These are phyloP conservation scores for Cataglyphis cursor DNA, from an alignment of 2,888 invertebrate genomes.

Conservation along the genomic window DNA sequence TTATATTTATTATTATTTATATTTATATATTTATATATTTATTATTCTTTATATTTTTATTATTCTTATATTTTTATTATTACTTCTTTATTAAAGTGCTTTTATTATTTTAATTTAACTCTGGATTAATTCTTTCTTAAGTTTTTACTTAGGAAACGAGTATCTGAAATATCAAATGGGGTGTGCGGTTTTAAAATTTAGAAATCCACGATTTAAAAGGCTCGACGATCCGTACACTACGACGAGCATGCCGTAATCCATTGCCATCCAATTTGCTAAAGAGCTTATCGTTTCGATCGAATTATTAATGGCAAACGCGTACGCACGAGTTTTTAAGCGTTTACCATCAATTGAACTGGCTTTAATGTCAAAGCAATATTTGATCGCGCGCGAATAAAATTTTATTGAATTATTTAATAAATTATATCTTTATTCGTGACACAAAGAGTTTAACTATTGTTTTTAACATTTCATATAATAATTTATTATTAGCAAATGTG, in stretches of 20 bases:
- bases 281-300: slow-evolving; percentile 44
- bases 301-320: slow-evolving; percentile 33
- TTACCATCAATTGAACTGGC: slow-evolving; percentile 4
- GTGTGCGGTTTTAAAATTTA: slow-evolving; percentile 12
- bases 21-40: no score
- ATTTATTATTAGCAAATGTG: not conserved
- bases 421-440: slow-evolving; percentile 6
- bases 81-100: not conserved
- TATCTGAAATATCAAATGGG: not conserved
- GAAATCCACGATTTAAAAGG: slow-evolving; percentile 29
- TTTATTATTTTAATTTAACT: not conserved
- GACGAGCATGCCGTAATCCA: slow-evolving; percentile 25
- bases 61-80: not conserved
- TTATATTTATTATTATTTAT: not conserved
- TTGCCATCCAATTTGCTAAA: slow-evolving; percentile 44
- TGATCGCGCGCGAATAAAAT: not conserved
- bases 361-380: slow-evolving; percentile 32
- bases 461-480: not conserved
- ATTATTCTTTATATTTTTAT: not conserved
- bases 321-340: slow-evolving; percentile 26
- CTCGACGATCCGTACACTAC: not conserved
- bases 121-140: slow-evolving; percentile 3
- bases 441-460: not conserved
- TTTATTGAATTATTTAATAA: slow-evolving; percentile 19
- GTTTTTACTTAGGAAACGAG: not conserved